A percentile compares a stretch with the other conserved stretches of the same genome.
phyloP scores from a whole-genome alignment of 1,140 invertebrate species.

The Plectrocnemia conspersa region DNA sequence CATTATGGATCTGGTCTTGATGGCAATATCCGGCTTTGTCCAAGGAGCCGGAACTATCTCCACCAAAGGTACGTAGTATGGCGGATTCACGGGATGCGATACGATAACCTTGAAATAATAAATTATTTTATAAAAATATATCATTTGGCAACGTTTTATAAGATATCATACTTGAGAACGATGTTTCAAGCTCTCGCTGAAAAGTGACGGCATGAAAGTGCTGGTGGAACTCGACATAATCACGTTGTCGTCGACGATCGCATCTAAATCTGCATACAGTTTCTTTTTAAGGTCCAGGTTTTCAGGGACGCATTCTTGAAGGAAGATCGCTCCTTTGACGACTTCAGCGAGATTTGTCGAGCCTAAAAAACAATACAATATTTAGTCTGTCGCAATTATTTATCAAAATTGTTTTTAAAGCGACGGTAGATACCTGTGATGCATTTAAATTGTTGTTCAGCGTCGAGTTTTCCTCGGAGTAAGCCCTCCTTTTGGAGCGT shows the following conservation, averaged over 20 bases:
- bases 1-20: constrained; percentile 72
- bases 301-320: constrained; percentile 93
- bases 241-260: constrained; percentile 63
- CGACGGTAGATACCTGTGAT: constrained; percentile 65
- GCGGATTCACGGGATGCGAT: constrained; percentile 94
- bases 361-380: constrained; percentile 48
- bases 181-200: constrained; percentile 75
- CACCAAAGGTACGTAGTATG: constrained; percentile 90
- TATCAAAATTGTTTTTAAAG: constrained; percentile 2
- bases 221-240: constrained; percentile 89
- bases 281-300: constrained; percentile 78
- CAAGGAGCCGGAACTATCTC: constrained; percentile 92
- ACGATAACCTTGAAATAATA: constrained; percentile 40
- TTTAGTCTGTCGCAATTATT: background rate
- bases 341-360: constrained; percentile 60
- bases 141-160: too few species aligned
- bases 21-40: constrained; percentile 67
- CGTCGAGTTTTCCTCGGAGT: constrained; percentile 67
- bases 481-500: constrained; percentile 65
- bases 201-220: constrained; percentile 80
- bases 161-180: constrained; percentile 66
- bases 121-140: too few species aligned
- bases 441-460: constrained; percentile 68
- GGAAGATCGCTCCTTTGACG: constrained; percentile 66
- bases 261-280: constrained; percentile 74